Evolutionary conservation across 2,888 invertebrate genomes (phyloP).

Genomic region (Dinocampus coccinellae): DNA sequence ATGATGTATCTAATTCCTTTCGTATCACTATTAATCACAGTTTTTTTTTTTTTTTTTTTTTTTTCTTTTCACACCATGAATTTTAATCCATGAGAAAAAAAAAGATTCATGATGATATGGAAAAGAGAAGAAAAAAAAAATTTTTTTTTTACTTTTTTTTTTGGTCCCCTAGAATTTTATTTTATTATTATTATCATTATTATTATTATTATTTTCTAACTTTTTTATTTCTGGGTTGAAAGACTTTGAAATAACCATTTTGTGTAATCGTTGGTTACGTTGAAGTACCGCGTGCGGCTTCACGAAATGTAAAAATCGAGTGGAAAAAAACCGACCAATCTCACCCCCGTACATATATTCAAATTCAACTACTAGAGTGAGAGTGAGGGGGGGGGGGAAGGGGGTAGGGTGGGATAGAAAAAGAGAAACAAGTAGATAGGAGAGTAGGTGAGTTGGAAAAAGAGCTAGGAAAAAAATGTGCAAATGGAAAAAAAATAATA

Average conservation of each 20-base stretch:
- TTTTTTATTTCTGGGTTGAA: conserved; percentile 9
- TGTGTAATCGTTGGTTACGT: conserved; percentile 28
- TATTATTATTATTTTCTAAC: background rate
- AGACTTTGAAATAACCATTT: conserved; percentile 14
- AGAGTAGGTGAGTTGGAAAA: too few relatives aligned
- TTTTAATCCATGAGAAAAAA: too few relatives aligned
- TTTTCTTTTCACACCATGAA: too few relatives aligned
- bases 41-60: background rate
- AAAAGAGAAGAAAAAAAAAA: too few relatives aligned
- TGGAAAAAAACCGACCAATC: conserved; percentile 28
- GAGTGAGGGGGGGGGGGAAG: conserved; percentile 9
- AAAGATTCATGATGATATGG: too few relatives aligned
- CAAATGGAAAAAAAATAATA: too few relatives aligned
- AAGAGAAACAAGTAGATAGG: too few relatives aligned
- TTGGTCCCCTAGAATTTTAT: too few relatives aligned
- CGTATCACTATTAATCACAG: background rate
- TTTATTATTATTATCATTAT: background rate
- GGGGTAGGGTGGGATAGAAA: conserved; percentile 20
- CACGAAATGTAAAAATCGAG: conserved; percentile 37
- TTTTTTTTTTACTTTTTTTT: too few relatives aligned
- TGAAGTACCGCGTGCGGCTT: conserved; percentile 19
- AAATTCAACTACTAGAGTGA: background rate
- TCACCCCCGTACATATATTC: conserved; percentile 16
- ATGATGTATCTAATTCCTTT: background rate
- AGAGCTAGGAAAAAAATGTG: too few relatives aligned